Conservation (phyloP, 35 echinoderm and acorn worm genomes). For the Diadema setosum region DNA sequence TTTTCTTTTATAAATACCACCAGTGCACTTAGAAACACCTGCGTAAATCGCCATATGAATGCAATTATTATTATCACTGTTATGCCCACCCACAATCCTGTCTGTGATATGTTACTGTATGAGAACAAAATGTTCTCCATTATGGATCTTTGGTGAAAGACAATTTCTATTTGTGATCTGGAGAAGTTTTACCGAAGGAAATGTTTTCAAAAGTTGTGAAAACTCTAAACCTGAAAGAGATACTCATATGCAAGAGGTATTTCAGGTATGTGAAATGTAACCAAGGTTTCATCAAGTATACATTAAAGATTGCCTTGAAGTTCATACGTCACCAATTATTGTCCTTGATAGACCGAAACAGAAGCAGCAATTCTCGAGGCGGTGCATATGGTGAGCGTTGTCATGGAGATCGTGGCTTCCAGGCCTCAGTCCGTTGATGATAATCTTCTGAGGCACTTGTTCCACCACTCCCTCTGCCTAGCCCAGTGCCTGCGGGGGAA, state of each 20-base stretch:
- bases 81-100: too few relatives aligned
- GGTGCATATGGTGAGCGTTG: neutral
- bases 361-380: neutral
- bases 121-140: too few relatives aligned
- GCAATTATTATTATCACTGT: too few relatives aligned
- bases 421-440: neutral
- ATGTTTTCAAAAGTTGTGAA: neutral
- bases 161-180: too few relatives aligned
- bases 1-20: too few relatives aligned
- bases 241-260: neutral
- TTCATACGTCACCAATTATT: too few relatives aligned
- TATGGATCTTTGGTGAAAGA: too few relatives aligned
- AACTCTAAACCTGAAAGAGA: neutral
- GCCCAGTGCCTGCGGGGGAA: neutral
- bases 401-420: neutral
- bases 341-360: too few relatives aligned
- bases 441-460: neutral
- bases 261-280: neutral
- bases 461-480: neutral
- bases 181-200: too few relatives aligned
- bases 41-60: too few relatives aligned
- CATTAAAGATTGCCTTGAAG: neutral
- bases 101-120: too few relatives aligned
- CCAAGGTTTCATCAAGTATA: neutral
- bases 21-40: too few relatives aligned